Conservation (phyloP, 2,113 vertebrate genomes). For the Actinemys pallida region DNA sequence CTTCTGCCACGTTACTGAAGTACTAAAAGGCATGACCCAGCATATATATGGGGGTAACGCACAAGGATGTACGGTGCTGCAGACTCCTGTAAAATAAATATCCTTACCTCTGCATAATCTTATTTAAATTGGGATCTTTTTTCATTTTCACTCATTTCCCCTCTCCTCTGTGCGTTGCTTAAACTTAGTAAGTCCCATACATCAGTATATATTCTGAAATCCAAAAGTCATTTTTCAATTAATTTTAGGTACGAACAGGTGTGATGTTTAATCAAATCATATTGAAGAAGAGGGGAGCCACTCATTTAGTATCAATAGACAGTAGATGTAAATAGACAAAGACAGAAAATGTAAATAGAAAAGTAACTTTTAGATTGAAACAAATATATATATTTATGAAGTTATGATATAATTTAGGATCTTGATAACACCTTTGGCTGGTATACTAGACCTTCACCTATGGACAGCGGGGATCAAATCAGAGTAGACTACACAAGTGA, state of each 20-base stretch:
- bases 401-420: not conserved
- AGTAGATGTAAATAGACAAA: not conserved
- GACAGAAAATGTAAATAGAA: not conserved
- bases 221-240: not conserved
- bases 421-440: not conserved
- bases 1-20: conserved; percentile 14
- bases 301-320: not conserved
- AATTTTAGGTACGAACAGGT: not conserved
- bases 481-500: not conserved
- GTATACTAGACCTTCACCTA: not conserved
- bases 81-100: not conserved
- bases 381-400: not conserved
- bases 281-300: not conserved
- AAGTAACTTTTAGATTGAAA: not conserved
- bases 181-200: too few species aligned
- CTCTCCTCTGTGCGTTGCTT: not conserved
- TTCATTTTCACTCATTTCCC: not conserved
- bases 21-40: conserved; percentile 1
- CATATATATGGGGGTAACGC: not conserved
- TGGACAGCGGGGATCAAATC: not conserved
- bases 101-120: not conserved
- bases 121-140: not conserved
- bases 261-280: not conserved
- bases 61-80: not conserved
- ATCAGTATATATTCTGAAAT: conserved; percentile 8